A percentile compares a stretch with the other conserved stretches of the same genome.
These are phyloP conservation scores for Heliconius hermathena DNA, from an alignment of 1,140 invertebrate species.

Conservation along the genomic window DNA sequence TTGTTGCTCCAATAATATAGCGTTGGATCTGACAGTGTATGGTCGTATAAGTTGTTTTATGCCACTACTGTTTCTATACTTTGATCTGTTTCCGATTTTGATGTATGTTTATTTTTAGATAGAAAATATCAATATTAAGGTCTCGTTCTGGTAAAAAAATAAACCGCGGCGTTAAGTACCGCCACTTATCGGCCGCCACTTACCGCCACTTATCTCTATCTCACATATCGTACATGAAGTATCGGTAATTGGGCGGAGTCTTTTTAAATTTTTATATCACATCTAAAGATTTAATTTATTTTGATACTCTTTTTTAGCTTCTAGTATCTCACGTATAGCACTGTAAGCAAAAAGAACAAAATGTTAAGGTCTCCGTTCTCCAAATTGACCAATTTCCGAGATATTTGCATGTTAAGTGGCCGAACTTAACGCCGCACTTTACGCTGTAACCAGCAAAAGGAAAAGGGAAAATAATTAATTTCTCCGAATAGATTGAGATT, in stretches of 20 bases:
- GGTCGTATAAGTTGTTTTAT: slow-evolving; percentile 11
- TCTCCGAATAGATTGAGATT: neutral
- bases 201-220: too few relatives aligned
- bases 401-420: neutral
- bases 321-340: too few relatives aligned
- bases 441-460: neutral
- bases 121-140: neutral
- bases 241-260: too few relatives aligned
- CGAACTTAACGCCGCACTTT: neutral
- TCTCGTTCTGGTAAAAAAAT: neutral
- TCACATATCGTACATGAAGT: too few relatives aligned
- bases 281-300: too few relatives aligned
- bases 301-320: too few relatives aligned
- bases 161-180: neutral
- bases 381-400: too few relatives aligned
- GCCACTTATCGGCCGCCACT: too few relatives aligned
- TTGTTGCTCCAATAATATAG: slow-evolving; percentile 25
- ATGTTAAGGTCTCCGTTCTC: too few relatives aligned
- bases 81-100: slow-evolving; percentile 9
- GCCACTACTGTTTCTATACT: neutral
- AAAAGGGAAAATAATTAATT: neutral
- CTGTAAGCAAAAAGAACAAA: too few relatives aligned
- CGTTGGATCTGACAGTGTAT: slow-evolving; percentile 4
- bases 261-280: too few relatives aligned
- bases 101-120: neutral